phyloP scores from a whole-genome alignment of 2,888 invertebrate genomes.

The Caenorhabditis becei region DNA sequence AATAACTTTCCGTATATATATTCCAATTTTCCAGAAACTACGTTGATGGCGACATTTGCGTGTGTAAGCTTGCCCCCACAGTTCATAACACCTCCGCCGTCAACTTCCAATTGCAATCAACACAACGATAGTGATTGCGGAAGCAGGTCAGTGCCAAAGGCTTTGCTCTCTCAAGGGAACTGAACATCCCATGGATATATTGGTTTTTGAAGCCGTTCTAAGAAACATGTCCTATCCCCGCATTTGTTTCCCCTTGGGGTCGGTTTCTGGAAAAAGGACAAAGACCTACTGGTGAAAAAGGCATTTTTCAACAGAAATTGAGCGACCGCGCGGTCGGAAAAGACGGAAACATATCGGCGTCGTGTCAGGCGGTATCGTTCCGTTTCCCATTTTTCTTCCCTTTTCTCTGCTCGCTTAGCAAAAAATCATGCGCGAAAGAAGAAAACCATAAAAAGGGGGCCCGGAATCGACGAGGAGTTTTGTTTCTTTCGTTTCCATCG shows the following conservation, averaged over 20 bases:
- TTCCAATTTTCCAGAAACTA: constrained; percentile 16
- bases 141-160: constrained; percentile 57
- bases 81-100: constrained; percentile 59
- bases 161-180: background rate
- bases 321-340: background rate
- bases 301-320: constrained; percentile 20
- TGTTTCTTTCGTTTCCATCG: background rate
- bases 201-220: constrained; percentile 3
- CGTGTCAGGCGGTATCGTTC: too few relatives aligned
- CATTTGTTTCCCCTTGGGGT: constrained; percentile 8
- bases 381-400: background rate
- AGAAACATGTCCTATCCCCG: constrained; percentile 13
- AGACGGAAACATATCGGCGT: background rate
- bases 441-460: background rate
- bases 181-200: constrained; percentile 3
- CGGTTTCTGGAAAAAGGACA: background rate
- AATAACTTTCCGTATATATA: background rate
- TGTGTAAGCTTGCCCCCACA: constrained; percentile 34
- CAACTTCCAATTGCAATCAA: constrained; percentile 46
- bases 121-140: constrained; percentile 66
- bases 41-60: constrained; percentile 38
- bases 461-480: background rate
- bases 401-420: background rate
- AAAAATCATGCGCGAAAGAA: too few relatives aligned
- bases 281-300: constrained; percentile 28